Percentiles rank a stretch among this genome's conserved stretches.
These are phyloP conservation scores for Stichodactyla mertensii DNA, from an alignment of 64 coral and sea anemone species.

Conservation along the genomic window DNA sequence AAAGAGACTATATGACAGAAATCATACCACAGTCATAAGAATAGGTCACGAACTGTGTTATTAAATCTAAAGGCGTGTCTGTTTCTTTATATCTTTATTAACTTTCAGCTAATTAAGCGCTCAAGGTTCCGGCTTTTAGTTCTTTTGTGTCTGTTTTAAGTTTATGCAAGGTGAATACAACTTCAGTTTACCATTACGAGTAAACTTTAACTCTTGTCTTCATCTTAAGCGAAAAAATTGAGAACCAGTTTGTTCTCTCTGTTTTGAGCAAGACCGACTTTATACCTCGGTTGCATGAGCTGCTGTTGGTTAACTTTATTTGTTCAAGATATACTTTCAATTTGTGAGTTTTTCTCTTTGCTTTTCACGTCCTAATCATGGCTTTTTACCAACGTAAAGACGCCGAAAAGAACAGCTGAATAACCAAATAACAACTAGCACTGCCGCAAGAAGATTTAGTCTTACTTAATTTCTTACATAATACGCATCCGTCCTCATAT, in stretches of 20 bases:
- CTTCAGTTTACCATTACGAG: not conserved
- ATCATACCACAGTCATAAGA: not conserved
- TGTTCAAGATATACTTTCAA: too few species aligned
- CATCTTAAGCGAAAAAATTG: not conserved
- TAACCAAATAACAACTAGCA: too few species aligned
- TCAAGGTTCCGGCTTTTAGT: not conserved
- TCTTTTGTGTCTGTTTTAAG: not conserved
- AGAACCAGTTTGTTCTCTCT: not conserved
- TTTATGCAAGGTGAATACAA: not conserved
- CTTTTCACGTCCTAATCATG: too few species aligned
- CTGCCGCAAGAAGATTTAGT: too few species aligned
- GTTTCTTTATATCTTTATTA: not conserved
- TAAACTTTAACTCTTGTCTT: not conserved
- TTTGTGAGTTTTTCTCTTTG: too few species aligned
- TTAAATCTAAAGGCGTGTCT: not conserved
- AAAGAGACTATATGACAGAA: not conserved
- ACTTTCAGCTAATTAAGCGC: not conserved
- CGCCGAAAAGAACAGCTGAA: too few species aligned
- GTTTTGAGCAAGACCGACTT: too few species aligned
- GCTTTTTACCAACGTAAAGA: too few species aligned
- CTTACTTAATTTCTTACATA: too few species aligned
- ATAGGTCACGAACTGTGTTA: not conserved
- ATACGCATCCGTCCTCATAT: too few species aligned
- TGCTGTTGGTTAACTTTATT: too few species aligned
- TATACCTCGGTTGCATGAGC: too few species aligned